These are phyloP conservation scores for Psococerastis gibbosa DNA, from an alignment of 2,888 invertebrate genomes.

Conservation along the genomic window DNA sequence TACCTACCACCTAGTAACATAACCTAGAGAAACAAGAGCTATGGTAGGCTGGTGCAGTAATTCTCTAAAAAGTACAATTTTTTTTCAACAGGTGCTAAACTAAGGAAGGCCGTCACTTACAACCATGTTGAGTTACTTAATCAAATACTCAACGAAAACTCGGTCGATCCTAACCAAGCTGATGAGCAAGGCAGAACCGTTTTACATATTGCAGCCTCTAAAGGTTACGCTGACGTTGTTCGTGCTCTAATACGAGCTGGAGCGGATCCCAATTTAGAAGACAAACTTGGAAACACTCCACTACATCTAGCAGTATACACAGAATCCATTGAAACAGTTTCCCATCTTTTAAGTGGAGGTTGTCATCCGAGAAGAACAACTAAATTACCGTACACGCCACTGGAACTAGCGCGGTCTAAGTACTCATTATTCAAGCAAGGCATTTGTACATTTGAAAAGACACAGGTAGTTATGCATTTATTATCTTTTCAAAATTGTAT, in stretches of 20 bases:
- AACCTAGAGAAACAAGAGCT: too few species aligned
- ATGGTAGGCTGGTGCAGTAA: background rate
- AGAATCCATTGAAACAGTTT: background rate
- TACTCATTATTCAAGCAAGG: too few species aligned
- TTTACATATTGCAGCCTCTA: background rate
- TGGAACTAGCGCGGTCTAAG: slow-evolving; percentile 3
- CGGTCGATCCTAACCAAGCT: background rate
- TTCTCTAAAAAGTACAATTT: slow-evolving; percentile 8
- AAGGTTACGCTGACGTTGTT: background rate
- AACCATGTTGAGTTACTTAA: slow-evolving; percentile 1
- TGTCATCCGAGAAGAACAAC: background rate
- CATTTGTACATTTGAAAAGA: too few species aligned
- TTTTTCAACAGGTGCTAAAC: background rate
- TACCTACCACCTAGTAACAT: too few species aligned
- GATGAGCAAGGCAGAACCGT: slow-evolving; percentile 4
- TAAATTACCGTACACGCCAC: background rate
- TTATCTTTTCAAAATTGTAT: too few species aligned
- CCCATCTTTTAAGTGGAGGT: background rate
- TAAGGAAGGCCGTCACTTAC: background rate
- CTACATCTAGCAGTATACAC: slow-evolving; percentile 7
- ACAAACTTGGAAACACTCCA: slow-evolving; percentile 7
- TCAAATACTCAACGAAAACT: background rate
- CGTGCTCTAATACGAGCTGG: background rate
- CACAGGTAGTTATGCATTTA: too few species aligned
- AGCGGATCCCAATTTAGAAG: background rate